Conservation (phyloP, 2,797 vertebrate genomes). For the Trachurus trachurus region DNA sequence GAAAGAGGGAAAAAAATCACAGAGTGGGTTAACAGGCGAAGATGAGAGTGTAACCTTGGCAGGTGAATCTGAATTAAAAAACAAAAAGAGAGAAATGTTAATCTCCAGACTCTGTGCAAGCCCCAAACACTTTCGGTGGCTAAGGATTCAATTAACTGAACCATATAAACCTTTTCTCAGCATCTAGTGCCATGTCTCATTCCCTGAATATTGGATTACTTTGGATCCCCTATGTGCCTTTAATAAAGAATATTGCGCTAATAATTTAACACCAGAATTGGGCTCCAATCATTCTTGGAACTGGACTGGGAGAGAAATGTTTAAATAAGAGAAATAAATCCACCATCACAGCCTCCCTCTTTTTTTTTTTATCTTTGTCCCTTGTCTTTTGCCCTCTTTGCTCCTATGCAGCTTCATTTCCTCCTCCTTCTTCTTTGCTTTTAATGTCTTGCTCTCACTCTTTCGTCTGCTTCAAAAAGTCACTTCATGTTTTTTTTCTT, state of each 20-base stretch:
- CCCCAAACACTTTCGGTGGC: slow-evolving; percentile 35
- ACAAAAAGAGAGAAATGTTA: slow-evolving; percentile 55
- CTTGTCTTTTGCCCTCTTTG: slow-evolving; percentile 59
- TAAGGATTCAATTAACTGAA: slow-evolving; percentile 73
- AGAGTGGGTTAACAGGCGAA: slow-evolving; percentile 15
- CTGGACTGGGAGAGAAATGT: slow-evolving; percentile 35
- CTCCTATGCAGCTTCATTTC: slow-evolving; percentile 50
- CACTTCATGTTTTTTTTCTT: slow-evolving; percentile 29
- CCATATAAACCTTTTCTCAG: slow-evolving; percentile 62
- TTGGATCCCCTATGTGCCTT: slow-evolving; percentile 61
- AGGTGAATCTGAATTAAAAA: slow-evolving; percentile 67
- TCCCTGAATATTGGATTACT: slow-evolving; percentile 66
- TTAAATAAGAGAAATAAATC: slow-evolving; percentile 54
- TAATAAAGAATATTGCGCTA: slow-evolving; percentile 66
- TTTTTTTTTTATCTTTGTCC: slow-evolving; percentile 57
- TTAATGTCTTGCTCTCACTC: slow-evolving; percentile 58
- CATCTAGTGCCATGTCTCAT: slow-evolving; percentile 50
- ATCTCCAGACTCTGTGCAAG: slow-evolving; percentile 49
- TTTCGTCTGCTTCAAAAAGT: slow-evolving; percentile 52
- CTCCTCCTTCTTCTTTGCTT: slow-evolving; percentile 45
- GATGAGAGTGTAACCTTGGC: slow-evolving; percentile 60
- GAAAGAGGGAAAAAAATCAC: slow-evolving; percentile 1
- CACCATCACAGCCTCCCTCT: slow-evolving; percentile 43
- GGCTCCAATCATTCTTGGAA: slow-evolving; percentile 57
- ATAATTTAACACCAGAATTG: slow-evolving; percentile 70